These are phyloP conservation scores for Arnoldichthys spilopterus DNA, from an alignment of 2,797 vertebrate species.

Conservation along the genomic window DNA sequence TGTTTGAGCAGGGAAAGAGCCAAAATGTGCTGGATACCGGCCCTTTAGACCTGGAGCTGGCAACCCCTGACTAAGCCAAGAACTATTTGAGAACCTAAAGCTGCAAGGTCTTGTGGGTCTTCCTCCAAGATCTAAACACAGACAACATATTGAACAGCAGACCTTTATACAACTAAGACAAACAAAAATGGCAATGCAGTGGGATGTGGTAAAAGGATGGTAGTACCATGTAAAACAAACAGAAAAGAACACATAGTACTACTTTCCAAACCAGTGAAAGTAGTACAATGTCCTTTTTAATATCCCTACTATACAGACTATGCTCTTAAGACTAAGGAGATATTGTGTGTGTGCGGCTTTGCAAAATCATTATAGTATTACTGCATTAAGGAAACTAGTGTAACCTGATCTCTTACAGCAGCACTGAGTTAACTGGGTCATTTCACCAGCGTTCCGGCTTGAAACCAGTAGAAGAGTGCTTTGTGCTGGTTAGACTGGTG, in stretches of 20 bases:
- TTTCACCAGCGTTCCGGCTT: slow-evolving; percentile 28
- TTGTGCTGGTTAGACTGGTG: slow-evolving; percentile 39
- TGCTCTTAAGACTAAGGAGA: not conserved
- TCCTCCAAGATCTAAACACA: slow-evolving; percentile 13
- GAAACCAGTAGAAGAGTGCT: slow-evolving; percentile 19
- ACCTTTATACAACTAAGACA: slow-evolving; percentile 13
- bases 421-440: slow-evolving; percentile 26
- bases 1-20: no score
- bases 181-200: not conserved
- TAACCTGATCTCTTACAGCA: slow-evolving; percentile 37
- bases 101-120: not conserved
- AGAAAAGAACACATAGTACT: no score
- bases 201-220: slow-evolving; percentile 4
- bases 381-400: slow-evolving; percentile 18
- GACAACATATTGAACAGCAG: slow-evolving; percentile 3
- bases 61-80: not conserved
- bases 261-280: not conserved
- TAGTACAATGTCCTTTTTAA: slow-evolving; percentile 4
- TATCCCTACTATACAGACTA: not conserved
- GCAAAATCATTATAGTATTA: slow-evolving; percentile 9
- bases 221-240: not conserved
- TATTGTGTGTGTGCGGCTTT: not conserved
- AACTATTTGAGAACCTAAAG: not conserved
- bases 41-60: no score
- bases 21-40: no score